A percentile compares a stretch with the other conserved stretches of the same genome.
These are phyloP conservation scores for Encarsia formosa DNA, from an alignment of 2,888 invertebrate genomes.

Conservation along the genomic window DNA sequence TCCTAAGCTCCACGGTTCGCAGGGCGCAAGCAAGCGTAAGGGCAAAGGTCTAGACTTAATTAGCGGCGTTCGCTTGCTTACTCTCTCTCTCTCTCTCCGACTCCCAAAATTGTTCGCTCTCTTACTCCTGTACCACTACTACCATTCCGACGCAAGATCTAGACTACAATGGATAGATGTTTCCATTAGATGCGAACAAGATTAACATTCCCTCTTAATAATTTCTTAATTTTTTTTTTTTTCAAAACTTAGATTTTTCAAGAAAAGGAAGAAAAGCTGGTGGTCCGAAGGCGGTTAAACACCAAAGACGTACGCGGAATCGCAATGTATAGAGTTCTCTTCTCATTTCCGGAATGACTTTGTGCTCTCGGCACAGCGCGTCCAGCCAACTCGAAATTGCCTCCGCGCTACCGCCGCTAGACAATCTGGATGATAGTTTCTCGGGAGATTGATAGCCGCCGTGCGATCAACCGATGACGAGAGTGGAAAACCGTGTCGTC, in stretches of 20 bases:
- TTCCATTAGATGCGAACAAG: too few species aligned
- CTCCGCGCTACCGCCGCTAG: not conserved
- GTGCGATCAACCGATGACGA: too few species aligned
- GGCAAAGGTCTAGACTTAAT: constrained; percentile 35
- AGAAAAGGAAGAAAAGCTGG: too few species aligned
- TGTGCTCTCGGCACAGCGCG: too few species aligned
- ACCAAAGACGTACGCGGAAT: too few species aligned
- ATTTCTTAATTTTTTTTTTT: too few species aligned
- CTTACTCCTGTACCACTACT: not conserved
- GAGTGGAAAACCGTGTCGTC: too few species aligned
- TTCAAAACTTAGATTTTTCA: too few species aligned
- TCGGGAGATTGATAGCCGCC: too few species aligned
- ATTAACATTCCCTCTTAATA: too few species aligned
- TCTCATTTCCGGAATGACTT: constrained; percentile 18
- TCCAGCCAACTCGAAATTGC: constrained; percentile 6
- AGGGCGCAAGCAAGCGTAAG: not conserved
- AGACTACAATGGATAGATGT: not conserved
- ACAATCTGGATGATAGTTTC: not conserved
- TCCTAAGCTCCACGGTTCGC: not conserved
- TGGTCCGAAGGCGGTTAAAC: too few species aligned
- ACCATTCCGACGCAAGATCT: not conserved
- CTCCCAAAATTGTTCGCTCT: constrained; percentile 1
- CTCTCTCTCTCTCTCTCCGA: constrained; percentile 1
- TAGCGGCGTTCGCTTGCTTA: constrained; percentile 29
- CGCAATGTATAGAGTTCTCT: constrained; percentile 1